These are phyloP conservation scores for Helarctos malayanus DNA, from an alignment of 2,797 vertebrate genomes.

Conservation along the genomic window DNA sequence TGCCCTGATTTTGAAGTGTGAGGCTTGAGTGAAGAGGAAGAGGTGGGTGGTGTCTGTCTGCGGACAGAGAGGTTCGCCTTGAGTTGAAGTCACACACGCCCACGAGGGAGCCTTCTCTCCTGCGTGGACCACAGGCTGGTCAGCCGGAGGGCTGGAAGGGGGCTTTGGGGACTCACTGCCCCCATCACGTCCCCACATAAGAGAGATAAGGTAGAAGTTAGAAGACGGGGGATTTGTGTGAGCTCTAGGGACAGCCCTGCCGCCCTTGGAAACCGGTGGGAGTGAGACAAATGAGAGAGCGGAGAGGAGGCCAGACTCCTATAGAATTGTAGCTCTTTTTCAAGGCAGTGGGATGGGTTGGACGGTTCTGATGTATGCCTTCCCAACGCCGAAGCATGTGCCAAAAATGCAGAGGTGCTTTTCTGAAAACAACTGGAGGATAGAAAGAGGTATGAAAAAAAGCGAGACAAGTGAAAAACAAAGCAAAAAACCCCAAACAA, in stretches of 20 bases:
- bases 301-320: neutral
- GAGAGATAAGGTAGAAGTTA: neutral
- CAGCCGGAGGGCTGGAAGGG: neutral
- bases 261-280: neutral
- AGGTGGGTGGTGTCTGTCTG: neutral
- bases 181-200: neutral
- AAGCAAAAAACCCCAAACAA: neutral
- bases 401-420: conserved; percentile 37
- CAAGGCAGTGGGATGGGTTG: conserved; percentile 2
- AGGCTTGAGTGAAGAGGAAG: neutral
- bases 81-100: neutral
- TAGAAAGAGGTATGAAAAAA: neutral
- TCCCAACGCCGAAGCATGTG: conserved; percentile 28
- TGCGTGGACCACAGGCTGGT: neutral
- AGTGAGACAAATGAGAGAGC: neutral
- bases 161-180: neutral
- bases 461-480: neutral
- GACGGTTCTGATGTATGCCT: conserved; percentile 13
- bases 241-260: neutral
- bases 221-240: neutral
- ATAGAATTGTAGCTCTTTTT: neutral
- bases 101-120: neutral
- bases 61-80: neutral
- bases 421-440: conserved; percentile 46
- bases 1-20: neutral